Evolutionary conservation across 2,797 vertebrate genomes (phyloP), one percentile per base, ranked within the genome.

Genomic region (Macrochelys suwanniensis): DNA sequence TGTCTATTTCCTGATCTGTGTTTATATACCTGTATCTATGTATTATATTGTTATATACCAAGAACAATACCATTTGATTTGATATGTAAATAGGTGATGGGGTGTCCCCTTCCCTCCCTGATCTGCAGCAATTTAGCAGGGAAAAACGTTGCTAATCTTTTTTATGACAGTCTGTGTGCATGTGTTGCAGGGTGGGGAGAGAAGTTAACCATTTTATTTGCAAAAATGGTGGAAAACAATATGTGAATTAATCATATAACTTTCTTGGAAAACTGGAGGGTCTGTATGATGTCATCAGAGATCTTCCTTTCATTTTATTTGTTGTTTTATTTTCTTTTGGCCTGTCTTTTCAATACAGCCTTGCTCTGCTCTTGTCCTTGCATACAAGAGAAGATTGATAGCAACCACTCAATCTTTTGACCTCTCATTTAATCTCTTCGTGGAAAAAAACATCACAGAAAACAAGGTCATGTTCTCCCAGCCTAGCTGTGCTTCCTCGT

Each of bases 381-480:
- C 9, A 23, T n/a, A 0, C 6, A 47, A 78, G 17, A n/a, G 42
- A 61, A 83, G 26, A 89, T 65, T 1, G 0, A 5, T 54, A 3
- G 7, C 21, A 23, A 21, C 3, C 82, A 49, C n/a, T 59, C 26
- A 2, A 1, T 7, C 28, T 51, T 56, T 79, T 81, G 45, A 17
- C 25, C 11, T 89, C 19, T 50, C 51, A 9, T 92, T 92, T 84
- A 77, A 83, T 83, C 25, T 82, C 80, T 28, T 51, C 17, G 17
- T 85, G 85, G 53, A 85, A 42, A 80, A 93, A 85, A 65, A 7
- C 9, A 19, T 79, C 47, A 6, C 79, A 26, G 57, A 92, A 96
- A 96, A 97, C 97, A 96, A 97, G 97, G 97, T 98, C 97, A 94
- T 71, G 53, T 85, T 96, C 78, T 81, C 65, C n/a, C 84, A 1